Evolutionary conservation across 2,888 invertebrate genomes (phyloP), one percentile per base, ranked within the genome.

Genomic region (Pogonocherus hispidulus): DNA sequence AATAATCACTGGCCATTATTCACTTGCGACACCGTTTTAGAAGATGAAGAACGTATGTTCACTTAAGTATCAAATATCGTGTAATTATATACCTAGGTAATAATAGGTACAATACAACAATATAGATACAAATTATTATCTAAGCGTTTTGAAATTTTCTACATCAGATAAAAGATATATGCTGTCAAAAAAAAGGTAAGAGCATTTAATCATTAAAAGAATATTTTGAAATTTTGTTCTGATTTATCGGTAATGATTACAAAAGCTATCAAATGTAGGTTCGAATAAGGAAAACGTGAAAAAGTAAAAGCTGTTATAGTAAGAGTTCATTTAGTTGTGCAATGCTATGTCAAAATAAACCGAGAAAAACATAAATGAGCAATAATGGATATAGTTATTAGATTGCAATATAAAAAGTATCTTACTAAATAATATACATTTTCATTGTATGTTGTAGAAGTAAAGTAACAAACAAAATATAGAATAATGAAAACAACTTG

Each of bases 181-280:
- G 16, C n/a, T n/a, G n/a, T n/a, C 23, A 23, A 22, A 23, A 49
- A 51, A 11, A 8, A n/a, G n/a, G n/a, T n/a, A n/a, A n/a, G n/a
- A n/a, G n/a, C n/a, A n/a, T n/a, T n/a, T n/a, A n/a, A n/a, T n/a
- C n/a, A n/a, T n/a, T n/a, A n/a, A n/a, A 8, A 8, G 9, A 32
- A 51, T 51, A 22, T 51, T 51, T 23, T 51, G 49, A 52, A 52
- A 32, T 27, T 27, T 35, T 1, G 1, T 52, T 52, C 32, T 44
- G 57, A 57, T 57, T 57, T 14, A 57, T 56, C 44, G 56, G 16
- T 23, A 23, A 14, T 44, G 44, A 46, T 57, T 41, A 22, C 44
- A 22, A 57, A 57, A 57, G 57, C 35, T 44, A 11, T 20, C 20
- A n/a, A 16, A 57, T 18, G 44, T 37, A 19, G 14, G 6, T 55